Evolutionary conservation across 1,140 invertebrate genomes (phyloP).

Genomic region (Phthorimaea operculella): DNA sequence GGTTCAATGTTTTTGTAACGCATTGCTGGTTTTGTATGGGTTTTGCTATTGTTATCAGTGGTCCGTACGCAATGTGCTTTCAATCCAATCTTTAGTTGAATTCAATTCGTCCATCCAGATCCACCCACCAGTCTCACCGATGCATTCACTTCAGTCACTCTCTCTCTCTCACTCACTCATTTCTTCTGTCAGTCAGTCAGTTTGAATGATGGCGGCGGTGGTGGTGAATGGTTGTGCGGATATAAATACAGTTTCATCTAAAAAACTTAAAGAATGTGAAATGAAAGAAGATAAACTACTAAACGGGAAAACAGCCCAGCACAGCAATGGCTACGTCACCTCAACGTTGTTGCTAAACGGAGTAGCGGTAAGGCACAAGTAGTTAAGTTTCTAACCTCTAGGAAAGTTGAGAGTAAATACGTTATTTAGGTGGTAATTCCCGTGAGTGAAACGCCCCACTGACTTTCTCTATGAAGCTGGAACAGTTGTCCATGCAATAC

Average conservation of each 20-base stretch:
- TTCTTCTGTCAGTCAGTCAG: background rate
- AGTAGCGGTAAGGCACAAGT: constrained; percentile 34
- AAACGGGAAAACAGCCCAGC: constrained; percentile 35
- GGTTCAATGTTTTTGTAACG: too few relatives aligned
- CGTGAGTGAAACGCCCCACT: background rate
- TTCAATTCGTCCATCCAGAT: too few relatives aligned
- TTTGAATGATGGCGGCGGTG: constrained; percentile 37
- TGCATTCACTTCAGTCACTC: too few relatives aligned
- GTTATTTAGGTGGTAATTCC: background rate
- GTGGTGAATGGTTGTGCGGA: constrained; percentile 24
- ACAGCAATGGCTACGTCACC: constrained; percentile 37
- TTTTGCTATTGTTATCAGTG: too few relatives aligned
- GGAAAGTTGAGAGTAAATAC: background rate
- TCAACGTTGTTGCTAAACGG: constrained; percentile 26
- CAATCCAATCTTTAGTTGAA: too few relatives aligned
- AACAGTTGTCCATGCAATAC: too few relatives aligned
- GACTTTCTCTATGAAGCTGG: too few relatives aligned
- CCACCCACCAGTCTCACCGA: too few relatives aligned
- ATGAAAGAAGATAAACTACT: constrained; percentile 24
- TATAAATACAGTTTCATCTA: constrained; percentile 12
- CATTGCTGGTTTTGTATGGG: too few relatives aligned
- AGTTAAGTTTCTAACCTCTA: constrained; percentile 25
- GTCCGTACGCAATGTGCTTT: too few relatives aligned
- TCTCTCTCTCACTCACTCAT: too few relatives aligned
- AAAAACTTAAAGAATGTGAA: constrained; percentile 24